These are phyloP conservation scores for Drosophila orena DNA, from an alignment of 1,140 invertebrate genomes.

Conservation along the genomic window DNA sequence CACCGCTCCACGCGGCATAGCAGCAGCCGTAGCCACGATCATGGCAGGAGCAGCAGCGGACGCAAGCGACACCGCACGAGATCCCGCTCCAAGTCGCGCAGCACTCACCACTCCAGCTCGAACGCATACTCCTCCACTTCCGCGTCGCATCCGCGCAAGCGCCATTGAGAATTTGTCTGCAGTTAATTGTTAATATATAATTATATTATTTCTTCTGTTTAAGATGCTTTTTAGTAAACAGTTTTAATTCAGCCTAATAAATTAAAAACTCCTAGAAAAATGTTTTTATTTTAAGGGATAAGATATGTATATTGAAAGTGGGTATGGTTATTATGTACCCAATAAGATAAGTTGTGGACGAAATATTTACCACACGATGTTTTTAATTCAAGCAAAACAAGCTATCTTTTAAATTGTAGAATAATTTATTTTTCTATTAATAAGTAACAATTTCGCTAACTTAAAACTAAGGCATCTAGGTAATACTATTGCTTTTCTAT, in stretches of 20 bases:
- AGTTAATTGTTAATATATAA: conserved; percentile 28
- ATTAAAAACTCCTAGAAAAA: background rate
- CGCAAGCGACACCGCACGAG: conserved; percentile 45
- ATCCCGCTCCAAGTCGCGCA: conserved; percentile 71
- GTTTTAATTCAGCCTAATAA: conserved; percentile 17
- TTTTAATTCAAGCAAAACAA: no score
- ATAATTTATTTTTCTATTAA: conserved; percentile 5
- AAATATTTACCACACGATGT: no score
- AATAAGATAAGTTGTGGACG: no score
- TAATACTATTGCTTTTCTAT: background rate
- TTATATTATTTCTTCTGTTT: conserved; percentile 42
- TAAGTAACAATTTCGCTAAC: conserved; percentile 5
- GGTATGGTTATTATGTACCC: no score
- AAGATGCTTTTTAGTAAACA: conserved; percentile 34
- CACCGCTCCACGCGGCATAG: conserved; percentile 44
- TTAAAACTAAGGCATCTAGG: background rate
- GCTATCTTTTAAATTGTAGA: background rate
- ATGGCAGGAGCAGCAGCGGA: conserved; percentile 45
- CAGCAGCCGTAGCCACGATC: conserved; percentile 43
- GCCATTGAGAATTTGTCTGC: conserved; percentile 48
- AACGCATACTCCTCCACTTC: conserved; percentile 56
- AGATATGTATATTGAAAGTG: no score
- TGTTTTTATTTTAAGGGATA: no score
- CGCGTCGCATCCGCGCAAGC: conserved; percentile 59
- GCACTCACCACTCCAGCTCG: conserved; percentile 59